Base-by-base conservation (phyloP, 2,797 vertebrate species). In the Buphagus erythrorhynchus region DNA sequence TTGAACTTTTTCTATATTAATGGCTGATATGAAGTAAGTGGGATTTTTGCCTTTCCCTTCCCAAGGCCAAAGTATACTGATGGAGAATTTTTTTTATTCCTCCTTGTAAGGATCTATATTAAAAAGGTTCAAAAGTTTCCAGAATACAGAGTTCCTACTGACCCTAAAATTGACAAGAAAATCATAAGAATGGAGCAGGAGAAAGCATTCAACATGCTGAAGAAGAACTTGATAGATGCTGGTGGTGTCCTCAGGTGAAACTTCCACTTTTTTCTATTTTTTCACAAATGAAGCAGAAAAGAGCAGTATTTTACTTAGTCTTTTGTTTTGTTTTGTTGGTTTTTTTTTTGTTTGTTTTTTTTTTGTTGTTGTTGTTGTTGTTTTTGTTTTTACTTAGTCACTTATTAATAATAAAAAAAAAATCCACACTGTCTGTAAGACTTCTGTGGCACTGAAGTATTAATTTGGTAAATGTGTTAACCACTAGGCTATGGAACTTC, bases 111-210 rank as follows among this genome's bases (percentile, higher is more conserved):
- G 94, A 99, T 99, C 97, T 99, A 99, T 91, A 99, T 99, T 78
- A 99, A 99, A 97, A 99, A 99, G 88, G 98, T 99, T 67, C 97
- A 98, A 65, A 99, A 99, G 96, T 99, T 99, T 96, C 98, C 97
- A 11, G 98, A 98, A 73, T 98, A 98, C 93, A 97, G 97, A 90
- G 98, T 99, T 97, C 97, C 98, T 78, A 98, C 98, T 86, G 98
- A 99, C 82, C 98, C 98, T 84, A 98, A 98, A 97, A 98, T 98
- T 96, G 98, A 99, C 96, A 99, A 98, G 97, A 99, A 98, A 95
- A 96, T 99, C 62, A 98, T 99, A 81, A 98, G 98, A 90, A 98
- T 98, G 97, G 98, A 99, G 84, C 98, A 98, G 92, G 98, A 99
- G 69, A 99, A 99, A 97, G 98, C 98, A 79, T 99, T 99, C 95